These are phyloP conservation scores for Rhagonycha lutea DNA, from an alignment of 2,888 invertebrate species.

Conservation along the genomic window DNA sequence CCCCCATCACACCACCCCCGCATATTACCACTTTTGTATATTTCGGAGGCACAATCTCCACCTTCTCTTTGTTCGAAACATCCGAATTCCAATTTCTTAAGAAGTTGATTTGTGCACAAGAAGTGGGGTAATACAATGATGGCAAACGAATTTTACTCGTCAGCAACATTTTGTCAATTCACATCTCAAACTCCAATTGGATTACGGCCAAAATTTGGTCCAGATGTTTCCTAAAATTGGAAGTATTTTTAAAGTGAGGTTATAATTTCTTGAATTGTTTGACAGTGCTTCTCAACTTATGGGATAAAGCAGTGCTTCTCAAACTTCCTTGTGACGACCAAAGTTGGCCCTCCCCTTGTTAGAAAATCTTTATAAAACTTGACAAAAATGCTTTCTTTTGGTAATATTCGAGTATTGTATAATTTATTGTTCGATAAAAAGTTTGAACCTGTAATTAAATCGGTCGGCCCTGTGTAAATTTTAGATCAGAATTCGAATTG, in stretches of 20 bases:
- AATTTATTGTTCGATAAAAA: too few species aligned
- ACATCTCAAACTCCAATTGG: not conserved
- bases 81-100: not conserved
- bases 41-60: slow-evolving; percentile 50
- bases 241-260: not conserved
- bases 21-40: slow-evolving; percentile 81
- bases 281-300: not conserved
- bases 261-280: not conserved
- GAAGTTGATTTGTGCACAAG: not conserved
- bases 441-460: too few species aligned
- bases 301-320: too few species aligned
- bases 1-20: slow-evolving; percentile 91
- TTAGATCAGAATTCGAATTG: too few species aligned
- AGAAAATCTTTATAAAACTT: too few species aligned
- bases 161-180: slow-evolving; percentile 5
- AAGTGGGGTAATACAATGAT: not conserved
- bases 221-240: not conserved
- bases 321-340: too few species aligned
- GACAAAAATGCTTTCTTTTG: too few species aligned
- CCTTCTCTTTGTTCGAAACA: not conserved
- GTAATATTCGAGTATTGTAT: too few species aligned
- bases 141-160: not conserved
- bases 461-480: too few species aligned
- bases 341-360: too few species aligned
- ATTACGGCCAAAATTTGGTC: not conserved